Base-by-base conservation (phyloP, 2,888 invertebrate genomes). In the Polydrusus cervinus region DNA sequence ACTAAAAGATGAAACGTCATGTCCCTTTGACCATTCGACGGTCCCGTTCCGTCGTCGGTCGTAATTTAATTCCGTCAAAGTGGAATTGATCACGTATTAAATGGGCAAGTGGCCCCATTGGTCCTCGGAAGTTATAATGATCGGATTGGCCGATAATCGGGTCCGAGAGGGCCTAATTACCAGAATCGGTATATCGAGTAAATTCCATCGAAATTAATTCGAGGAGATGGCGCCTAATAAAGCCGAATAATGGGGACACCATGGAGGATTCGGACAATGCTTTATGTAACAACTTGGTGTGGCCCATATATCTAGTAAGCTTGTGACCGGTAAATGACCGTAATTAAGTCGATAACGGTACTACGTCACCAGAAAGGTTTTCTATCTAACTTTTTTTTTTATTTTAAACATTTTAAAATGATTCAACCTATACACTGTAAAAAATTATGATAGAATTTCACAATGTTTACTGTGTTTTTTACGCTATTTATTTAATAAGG, bases 181-280 rank as follows among this genome's bases (percentile, higher is more conserved):
- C 65, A 34, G 30, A 16, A 65, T 65, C 30, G 49, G 34, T 16
- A 34, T 9, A 18, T 10, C 16, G 34, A 34, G 16, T 34, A 65
- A 51, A 65, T 65, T 51, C 34, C 51, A 65, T 65, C 65, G 49
- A 30, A 65, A 65, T 51, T 65, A 65, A 65, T 65, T 30, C 51
- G 34, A 49, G 16, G 16, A 38, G 65, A 65, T 65, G 49, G 8
- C 49, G 49, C 30, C 34, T 38, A 65, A 45, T 45, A n/a, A 62
- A 47, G 47, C 8, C 47, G 30, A 45, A 45, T 45, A 62, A 47
- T 62, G 20, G n/a, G 45, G 43, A 16, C 10, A 25, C 25, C 53
- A 30, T 38, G 11, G 16, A 34, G 18, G 38, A 60, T 25, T 53
- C 7, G n/a, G 25, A 53, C n/a, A 47, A 1, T 1, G n/a, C 3